Conservation (phyloP, 2,113 vertebrate species). For the Heteronetta atricapilla region DNA sequence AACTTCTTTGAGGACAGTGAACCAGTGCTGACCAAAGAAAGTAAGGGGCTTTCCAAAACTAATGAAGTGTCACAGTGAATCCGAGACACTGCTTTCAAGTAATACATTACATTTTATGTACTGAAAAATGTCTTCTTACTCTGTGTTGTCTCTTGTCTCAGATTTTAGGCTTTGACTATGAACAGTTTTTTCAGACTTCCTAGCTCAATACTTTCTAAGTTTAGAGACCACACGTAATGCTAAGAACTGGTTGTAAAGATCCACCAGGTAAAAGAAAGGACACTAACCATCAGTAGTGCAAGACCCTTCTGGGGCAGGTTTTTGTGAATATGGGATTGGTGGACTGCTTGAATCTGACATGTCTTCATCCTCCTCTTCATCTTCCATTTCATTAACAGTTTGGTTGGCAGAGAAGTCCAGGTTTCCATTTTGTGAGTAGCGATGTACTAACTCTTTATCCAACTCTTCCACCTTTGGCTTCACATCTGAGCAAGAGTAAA, state of each 20-base stretch:
- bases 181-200: neutral
- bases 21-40: neutral
- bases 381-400: constrained; percentile 84
- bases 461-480: constrained; percentile 89
- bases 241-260: neutral
- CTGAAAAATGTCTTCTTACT: neutral
- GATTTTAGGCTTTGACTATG: neutral
- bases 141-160: neutral
- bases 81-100: neutral
- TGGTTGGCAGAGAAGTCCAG: constrained; percentile 82
- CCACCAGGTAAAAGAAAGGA: neutral
- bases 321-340: constrained; percentile 91
- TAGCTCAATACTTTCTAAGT: neutral
- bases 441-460: constrained; percentile 84
- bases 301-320: constrained; percentile 91
- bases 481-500: constrained; percentile 78
- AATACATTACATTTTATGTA: neutral
- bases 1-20: neutral
- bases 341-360: constrained; percentile 94
- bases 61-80: neutral
- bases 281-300: constrained; percentile 92
- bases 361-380: constrained; percentile 93
- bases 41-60: neutral
- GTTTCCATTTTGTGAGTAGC: constrained; percentile 80
- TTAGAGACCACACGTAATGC: neutral